Evolutionary conservation across 2,797 vertebrate species (phyloP).

Genomic region (Acrossocheilus wenchowensis): DNA sequence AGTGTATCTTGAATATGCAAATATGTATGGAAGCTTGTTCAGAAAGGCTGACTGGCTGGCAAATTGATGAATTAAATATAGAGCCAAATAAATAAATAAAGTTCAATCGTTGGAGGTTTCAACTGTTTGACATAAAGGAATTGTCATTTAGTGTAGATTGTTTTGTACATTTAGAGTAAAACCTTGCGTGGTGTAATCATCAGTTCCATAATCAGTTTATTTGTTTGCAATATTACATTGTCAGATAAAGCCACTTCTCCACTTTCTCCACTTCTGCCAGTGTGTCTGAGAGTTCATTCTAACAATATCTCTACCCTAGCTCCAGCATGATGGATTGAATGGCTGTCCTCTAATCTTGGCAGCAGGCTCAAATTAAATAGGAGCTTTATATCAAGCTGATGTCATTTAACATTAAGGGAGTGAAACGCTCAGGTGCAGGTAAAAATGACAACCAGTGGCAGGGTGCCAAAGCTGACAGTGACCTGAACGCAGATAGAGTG

Average conservation of each 20-base stretch:
- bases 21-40: neutral
- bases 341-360: constrained; percentile 51
- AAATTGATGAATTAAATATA: neutral
- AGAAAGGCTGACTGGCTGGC: neutral
- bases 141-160: neutral
- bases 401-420: constrained; percentile 44
- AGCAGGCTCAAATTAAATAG: constrained; percentile 43
- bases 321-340: constrained; percentile 49
- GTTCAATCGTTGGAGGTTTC: neutral
- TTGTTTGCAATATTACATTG: constrained; percentile 1
- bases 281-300: constrained; percentile 31
- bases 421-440: constrained; percentile 29
- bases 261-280: neutral
- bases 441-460: constrained; percentile 27
- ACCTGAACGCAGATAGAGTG: constrained; percentile 17
- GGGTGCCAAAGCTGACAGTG: constrained; percentile 44
- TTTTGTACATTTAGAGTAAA: neutral
- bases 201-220: neutral
- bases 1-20: neutral
- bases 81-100: neutral
- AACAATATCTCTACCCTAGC: constrained; percentile 23
- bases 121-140: neutral
- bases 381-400: constrained; percentile 50
- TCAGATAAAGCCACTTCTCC: neutral
- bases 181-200: neutral